Evolutionary conservation across 37 sponge, comb jelly and placozoan genomes (phyloP), one percentile per base, ranked within the genome.

Genomic region (Cladorhizidae sp.): DNA sequence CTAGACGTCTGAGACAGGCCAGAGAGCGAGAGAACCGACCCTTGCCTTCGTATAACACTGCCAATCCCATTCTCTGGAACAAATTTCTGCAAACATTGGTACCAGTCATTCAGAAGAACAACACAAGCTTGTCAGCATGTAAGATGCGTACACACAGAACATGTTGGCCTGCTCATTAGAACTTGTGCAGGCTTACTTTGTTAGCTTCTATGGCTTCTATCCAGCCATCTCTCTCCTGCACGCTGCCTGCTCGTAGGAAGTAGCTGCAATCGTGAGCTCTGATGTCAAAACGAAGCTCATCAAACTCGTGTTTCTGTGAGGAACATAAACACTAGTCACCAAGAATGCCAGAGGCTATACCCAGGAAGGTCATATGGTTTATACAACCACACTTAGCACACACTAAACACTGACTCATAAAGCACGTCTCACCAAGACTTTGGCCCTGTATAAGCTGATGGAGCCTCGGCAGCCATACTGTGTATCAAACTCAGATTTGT

Each of bases 401-500:
- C 9, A 54, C 25, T 12, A 21, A 39, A 40, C 3, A 35, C 35
- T 40, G n/a, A 72, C 40, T 6, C 18, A 40, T 58, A 39, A 9
- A 68, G 3, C 22, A 20, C 50, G 23, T 25, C 91, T 79, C 59
- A 95, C 95, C 86, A 75, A 64, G 18, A 92, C 55, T 20, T 32
- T 80, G 3, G 80, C 93, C 61, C 76, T 79, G n/a, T 85, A 85
- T 23, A 95, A 64, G 59, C 90, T 82, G 29, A 96, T 83, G 31
- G 97, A 96, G 25, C 97, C 97, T 40, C 97, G 65, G 74, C 97
- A 96, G 36, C 97, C 97, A 56, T 51, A 87, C 39, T 80, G 86
- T 31, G 86, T 83, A 78, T 96, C 97, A 5, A 59, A n/a, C 70
- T 93, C 95, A 0, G 95, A 91, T 69, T 91, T 94, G 83, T 83